Evolutionary conservation across 1,140 invertebrate species (phyloP).

Genomic region (Venturia canescens): DNA sequence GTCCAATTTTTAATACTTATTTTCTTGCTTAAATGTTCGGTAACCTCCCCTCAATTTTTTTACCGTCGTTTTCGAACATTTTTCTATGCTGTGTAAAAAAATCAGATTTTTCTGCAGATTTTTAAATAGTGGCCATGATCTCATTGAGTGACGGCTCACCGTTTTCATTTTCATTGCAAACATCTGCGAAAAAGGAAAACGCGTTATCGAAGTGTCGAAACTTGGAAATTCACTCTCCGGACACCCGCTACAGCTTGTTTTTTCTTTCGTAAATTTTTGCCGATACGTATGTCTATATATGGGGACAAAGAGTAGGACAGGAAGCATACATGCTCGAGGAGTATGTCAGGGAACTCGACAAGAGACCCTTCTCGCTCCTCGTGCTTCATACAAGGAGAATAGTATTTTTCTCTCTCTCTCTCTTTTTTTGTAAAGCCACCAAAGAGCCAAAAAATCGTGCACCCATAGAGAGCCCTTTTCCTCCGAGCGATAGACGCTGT

Average conservation of each 20-base stretch:
- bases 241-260: background rate
- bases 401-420: background rate
- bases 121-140: no score
- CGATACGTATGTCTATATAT: background rate
- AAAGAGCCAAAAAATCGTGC: conserved; percentile 5
- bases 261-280: background rate
- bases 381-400: conserved; percentile 33
- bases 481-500: conserved; percentile 6
- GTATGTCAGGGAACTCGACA: background rate
- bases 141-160: no score
- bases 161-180: no score
- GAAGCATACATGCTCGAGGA: background rate
- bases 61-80: no score
- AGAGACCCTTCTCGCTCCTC: conserved; percentile 24
- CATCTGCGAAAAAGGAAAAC: no score
- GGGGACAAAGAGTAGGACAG: background rate
- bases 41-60: no score
- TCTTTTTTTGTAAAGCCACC: conserved; percentile 7
- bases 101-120: no score
- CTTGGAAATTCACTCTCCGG: background rate
- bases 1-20: no score
- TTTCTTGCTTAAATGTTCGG: no score
- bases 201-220: no score
- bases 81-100: no score
- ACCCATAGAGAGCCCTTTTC: background rate